phyloP scores from a whole-genome alignment of 1,140 invertebrate genomes.

The Nasonia vitripennis region DNA sequence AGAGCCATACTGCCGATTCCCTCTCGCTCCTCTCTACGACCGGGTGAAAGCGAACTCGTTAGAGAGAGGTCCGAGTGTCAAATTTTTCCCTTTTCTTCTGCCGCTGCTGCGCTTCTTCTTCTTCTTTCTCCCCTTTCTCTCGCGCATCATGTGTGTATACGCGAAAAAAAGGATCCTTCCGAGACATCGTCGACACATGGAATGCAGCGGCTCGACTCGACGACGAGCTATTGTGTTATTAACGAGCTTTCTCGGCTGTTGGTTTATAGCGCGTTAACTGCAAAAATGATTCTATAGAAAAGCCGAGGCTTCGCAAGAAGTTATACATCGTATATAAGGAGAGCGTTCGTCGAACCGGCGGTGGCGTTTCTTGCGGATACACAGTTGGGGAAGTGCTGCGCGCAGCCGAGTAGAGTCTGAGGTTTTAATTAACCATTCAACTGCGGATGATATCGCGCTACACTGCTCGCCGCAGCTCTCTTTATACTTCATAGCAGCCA shows the following conservation, averaged over 20 bases:
- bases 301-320: slow-evolving; percentile 26
- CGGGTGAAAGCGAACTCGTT: slow-evolving; percentile 64
- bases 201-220: slow-evolving; percentile 28
- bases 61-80: slow-evolving; percentile 57
- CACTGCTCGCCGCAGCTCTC: slow-evolving; percentile 57
- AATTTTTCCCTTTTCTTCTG: slow-evolving; percentile 54
- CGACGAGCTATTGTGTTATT: slow-evolving; percentile 27
- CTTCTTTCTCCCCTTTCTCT: background rate
- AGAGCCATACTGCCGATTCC: background rate
- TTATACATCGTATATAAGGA: slow-evolving; percentile 42
- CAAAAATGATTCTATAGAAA: background rate
- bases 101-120: background rate
- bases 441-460: slow-evolving; percentile 72
- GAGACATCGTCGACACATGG: slow-evolving; percentile 47
- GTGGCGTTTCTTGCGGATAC: slow-evolving; percentile 69
- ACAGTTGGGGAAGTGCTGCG: background rate
- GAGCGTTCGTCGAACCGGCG: slow-evolving; percentile 63
- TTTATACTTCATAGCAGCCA: slow-evolving; percentile 74
- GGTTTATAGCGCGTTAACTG: background rate
- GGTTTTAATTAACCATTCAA: slow-evolving; percentile 76
- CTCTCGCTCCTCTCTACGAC: background rate
- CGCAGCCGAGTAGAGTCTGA: slow-evolving; percentile 64
- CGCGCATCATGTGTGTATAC: slow-evolving; percentile 6
- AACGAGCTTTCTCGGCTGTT: slow-evolving; percentile 28
- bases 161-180: slow-evolving; percentile 22